Conservation (phyloP, 2,888 invertebrate species). For the Agelastica alni region DNA sequence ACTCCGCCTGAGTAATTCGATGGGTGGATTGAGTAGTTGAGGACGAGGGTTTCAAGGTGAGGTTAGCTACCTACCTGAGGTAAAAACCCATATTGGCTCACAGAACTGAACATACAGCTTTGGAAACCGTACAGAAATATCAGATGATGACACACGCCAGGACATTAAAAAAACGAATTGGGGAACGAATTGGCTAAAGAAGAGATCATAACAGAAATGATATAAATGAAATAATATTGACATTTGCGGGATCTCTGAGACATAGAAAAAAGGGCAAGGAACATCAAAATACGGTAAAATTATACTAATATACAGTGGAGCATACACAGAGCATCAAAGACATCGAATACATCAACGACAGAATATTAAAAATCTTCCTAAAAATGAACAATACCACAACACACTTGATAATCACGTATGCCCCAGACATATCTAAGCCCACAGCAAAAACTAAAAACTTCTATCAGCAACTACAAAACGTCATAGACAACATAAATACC, state of each 20-base stretch:
- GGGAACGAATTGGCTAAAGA: too few relatives aligned
- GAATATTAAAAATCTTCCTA: neutral
- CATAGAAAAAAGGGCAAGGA: neutral
- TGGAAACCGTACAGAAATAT: neutral
- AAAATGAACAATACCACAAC: slow-evolving; percentile 12
- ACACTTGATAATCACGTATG: slow-evolving; percentile 16
- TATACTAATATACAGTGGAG: neutral
- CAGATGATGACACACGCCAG: neutral
- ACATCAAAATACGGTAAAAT: neutral
- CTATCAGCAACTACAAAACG: slow-evolving; percentile 11
- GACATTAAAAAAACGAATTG: neutral
- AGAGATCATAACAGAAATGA: neutral
- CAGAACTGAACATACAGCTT: too few relatives aligned
- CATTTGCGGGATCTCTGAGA: neutral
- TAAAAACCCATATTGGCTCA: too few relatives aligned
- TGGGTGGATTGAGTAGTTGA: too few relatives aligned
- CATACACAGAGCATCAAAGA: neutral
- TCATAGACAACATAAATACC: slow-evolving; percentile 1
- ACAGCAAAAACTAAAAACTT: slow-evolving; percentile 16
- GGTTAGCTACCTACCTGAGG: too few relatives aligned
- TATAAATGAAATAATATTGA: neutral
- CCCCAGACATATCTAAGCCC: slow-evolving; percentile 11
- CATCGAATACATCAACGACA: neutral
- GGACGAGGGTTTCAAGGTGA: too few relatives aligned
- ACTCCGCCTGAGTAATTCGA: too few relatives aligned